A percentile compares a stretch with the other conserved stretches of the same genome.
Conservation (phyloP, 2,113 vertebrate genomes). For the Rhegmatorhina hoffmannsi region DNA sequence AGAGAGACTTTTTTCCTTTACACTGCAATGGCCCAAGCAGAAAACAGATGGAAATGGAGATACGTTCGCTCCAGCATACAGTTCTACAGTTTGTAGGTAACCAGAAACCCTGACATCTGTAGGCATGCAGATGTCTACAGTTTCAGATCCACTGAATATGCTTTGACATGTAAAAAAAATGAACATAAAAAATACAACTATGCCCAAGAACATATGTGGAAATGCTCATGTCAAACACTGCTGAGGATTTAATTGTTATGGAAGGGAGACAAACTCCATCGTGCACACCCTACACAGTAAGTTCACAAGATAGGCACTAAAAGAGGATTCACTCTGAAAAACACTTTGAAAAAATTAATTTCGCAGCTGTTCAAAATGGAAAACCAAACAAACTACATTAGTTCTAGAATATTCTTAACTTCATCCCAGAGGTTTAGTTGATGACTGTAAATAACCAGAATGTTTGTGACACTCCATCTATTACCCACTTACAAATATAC, state of each 20-base stretch:
- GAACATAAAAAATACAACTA: background rate
- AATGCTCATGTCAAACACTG: background rate
- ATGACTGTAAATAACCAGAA: constrained; percentile 18
- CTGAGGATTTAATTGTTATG: background rate
- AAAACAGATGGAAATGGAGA: background rate
- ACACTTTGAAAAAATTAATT: constrained; percentile 8
- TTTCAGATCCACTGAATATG: background rate
- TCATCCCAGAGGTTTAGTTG: constrained; percentile 18
- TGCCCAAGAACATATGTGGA: background rate
- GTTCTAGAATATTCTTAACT: background rate
- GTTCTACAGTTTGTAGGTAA: background rate
- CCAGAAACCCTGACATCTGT: background rate
- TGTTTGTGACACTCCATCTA: constrained; percentile 2
- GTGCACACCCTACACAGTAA: background rate
- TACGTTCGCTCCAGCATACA: background rate
- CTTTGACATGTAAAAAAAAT: background rate
- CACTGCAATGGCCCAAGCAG: background rate
- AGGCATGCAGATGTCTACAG: background rate
- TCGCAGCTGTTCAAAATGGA: background rate
- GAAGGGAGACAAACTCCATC: background rate
- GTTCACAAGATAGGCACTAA: background rate
- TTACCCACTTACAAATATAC: constrained; percentile 1
- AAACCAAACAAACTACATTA: background rate
- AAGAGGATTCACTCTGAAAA: constrained; percentile 1
- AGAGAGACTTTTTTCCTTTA: background rate